Evolutionary conservation across 1,140 invertebrate genomes (phyloP).

Genomic region (Platorchestia sp.): DNA sequence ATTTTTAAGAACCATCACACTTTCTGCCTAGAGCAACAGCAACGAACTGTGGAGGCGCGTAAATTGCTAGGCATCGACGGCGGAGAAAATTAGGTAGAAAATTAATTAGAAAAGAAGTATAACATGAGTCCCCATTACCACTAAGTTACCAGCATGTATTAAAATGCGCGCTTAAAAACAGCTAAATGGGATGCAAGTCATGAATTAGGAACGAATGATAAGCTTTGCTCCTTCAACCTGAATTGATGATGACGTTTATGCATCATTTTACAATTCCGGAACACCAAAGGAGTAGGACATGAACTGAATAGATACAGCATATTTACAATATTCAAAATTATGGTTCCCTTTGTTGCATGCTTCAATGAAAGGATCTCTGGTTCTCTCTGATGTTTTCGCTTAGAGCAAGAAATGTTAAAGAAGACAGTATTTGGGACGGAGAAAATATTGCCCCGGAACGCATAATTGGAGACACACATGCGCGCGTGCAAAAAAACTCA

Average conservation of each 20-base stretch:
- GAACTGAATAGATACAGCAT: not conserved
- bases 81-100: not conserved
- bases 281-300: not conserved
- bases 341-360: not conserved
- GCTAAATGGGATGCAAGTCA: not conserved
- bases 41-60: not conserved
- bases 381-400: not conserved
- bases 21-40: not conserved
- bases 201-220: not conserved
- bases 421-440: not conserved
- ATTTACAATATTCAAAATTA: not conserved
- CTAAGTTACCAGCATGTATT: not conserved
- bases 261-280: not conserved
- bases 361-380: not conserved
- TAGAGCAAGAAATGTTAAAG: not conserved
- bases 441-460: not conserved
- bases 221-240: not conserved
- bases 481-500: not conserved
- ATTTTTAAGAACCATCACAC: not conserved
- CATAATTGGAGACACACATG: not conserved
- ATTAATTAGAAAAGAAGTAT: not conserved
- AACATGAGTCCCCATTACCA: not conserved
- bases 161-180: not conserved
- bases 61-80: not conserved
- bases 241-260: not conserved